phyloP scores from a whole-genome alignment of 2,113 vertebrate species.

The Nothoprocta pentlandii region DNA sequence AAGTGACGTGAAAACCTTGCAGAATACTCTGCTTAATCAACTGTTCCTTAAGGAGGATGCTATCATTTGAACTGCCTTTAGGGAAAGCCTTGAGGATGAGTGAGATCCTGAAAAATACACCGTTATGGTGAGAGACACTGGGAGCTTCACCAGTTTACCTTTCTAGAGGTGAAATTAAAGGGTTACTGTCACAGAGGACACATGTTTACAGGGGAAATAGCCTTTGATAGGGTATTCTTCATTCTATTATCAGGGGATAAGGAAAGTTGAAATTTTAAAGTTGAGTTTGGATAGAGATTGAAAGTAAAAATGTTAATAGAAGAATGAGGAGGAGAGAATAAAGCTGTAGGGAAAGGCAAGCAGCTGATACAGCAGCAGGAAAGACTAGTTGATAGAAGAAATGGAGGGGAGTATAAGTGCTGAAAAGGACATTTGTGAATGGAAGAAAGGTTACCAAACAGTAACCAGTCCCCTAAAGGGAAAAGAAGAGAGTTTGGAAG shows the following conservation, averaged over 20 bases:
- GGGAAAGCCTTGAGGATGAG: background rate
- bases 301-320: background rate
- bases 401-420: background rate
- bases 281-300: background rate
- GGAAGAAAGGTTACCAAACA: background rate
- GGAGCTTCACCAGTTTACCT: background rate
- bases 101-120: background rate
- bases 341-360: background rate
- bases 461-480: background rate
- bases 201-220: background rate
- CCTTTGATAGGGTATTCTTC: background rate
- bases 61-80: background rate
- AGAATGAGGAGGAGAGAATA: background rate
- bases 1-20: background rate
- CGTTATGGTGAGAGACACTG: background rate
- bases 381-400: background rate
- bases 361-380: background rate
- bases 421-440: background rate
- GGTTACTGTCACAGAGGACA: background rate
- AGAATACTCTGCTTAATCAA: background rate
- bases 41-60: background rate
- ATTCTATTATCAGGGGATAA: background rate
- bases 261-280: background rate
- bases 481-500: background rate
- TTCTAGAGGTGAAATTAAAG: background rate